A percentile compares a stretch with the other conserved stretches of the same genome.
Evolutionary conservation across 2,888 invertebrate genomes (phyloP).

Genomic region (Acanthosoma haemorrhoidale): DNA sequence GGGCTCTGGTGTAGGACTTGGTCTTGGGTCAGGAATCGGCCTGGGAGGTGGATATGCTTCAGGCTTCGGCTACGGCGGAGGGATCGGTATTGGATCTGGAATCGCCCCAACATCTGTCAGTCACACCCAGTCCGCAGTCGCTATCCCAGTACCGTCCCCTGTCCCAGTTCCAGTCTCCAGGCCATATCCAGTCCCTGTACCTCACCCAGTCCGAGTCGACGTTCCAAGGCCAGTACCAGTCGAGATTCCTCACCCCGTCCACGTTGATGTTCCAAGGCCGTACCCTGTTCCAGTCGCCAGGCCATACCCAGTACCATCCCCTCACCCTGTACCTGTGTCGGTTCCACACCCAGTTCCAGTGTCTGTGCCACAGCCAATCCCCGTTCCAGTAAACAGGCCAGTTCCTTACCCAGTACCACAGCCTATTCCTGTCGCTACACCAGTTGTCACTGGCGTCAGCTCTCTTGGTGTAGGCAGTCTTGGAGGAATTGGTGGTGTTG

Average conservation of each 20-base stretch:
- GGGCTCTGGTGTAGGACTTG: not conserved
- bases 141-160: not conserved
- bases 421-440: not conserved
- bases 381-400: constrained; percentile 1
- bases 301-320: not conserved
- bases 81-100: not conserved
- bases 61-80: not conserved
- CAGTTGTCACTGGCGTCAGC: too few species aligned
- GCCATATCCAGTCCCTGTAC: not conserved
- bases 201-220: not conserved
- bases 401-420: not conserved
- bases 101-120: not conserved
- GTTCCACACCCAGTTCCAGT: not conserved
- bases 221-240: not conserved
- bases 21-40: not conserved
- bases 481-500: not conserved
- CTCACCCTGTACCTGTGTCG: not conserved
- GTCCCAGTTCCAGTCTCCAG: constrained; percentile 6
- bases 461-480: too few species aligned
- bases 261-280: not conserved
- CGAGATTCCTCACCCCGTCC: not conserved
- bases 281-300: not conserved
- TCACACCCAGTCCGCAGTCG: not conserved
- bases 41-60: not conserved
- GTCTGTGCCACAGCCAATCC: not conserved